Base-by-base conservation (phyloP, 2,888 invertebrate genomes). In the Parascotia fuliginaria region DNA sequence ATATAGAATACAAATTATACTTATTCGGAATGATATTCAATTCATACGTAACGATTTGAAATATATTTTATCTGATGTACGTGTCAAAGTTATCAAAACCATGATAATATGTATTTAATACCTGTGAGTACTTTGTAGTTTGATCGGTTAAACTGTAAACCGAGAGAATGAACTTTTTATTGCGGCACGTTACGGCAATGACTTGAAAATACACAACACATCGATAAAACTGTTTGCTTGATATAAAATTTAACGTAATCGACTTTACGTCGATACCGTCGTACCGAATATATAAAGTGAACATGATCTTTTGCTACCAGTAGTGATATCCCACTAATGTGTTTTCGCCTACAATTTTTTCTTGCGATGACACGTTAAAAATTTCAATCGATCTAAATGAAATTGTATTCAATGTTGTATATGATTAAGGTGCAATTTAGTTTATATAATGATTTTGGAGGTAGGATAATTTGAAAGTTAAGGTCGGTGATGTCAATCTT, bases 321-420 rank as follows among this genome's bases (percentile, higher is more conserved):
- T 81, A 87, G 85, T 87, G 88, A 89, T 87, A 89, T 84, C 83
- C 84, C 82, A 86, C 89, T 91, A 91, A 91, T 91, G 87, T 87
- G 86, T 87, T 85, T 87, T 87, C 83, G 85, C 79, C 83, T 86
- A 84, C 85, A 90, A 89, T 89, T 86, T 90, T 90, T 90, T 86
- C 89, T 87, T 87, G 80, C 84, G 85, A 89, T 89, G 89, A 90
- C 88, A 88, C 82, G 87, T 85, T 83, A 84, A 88, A 89, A 82
- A 78, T 72, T 64, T 55, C 39, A 11, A 7, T n/a, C 7, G 13
- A 14, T 13, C 38, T 66, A 65, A 58, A 53, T 59, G 60, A 86
- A 75, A 73, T 68, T 81, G 65, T 57, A 57, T 75, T 79, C 68
- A 85, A 85, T 60, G 37, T 1, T 50, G 29, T 54, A 42, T 29